Percentiles rank a stretch among this genome's conserved stretches.
Evolutionary conservation across 2,888 invertebrate genomes (phyloP).

Genomic region (Chalcis sispes): DNA sequence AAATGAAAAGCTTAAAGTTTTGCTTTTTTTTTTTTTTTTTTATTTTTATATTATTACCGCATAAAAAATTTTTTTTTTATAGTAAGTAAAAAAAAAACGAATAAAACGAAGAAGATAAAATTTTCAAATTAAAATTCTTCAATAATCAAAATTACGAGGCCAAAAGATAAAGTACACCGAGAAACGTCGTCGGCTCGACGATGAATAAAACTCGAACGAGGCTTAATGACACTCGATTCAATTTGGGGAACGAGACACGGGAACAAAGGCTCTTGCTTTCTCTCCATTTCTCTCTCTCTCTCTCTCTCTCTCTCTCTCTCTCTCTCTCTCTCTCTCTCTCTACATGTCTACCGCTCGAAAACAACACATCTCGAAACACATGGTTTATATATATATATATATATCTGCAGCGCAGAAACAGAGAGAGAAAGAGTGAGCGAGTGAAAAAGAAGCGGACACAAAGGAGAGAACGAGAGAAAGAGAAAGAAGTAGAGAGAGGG

Average conservation of each 20-base stretch:
- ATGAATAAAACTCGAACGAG: conserved; percentile 47
- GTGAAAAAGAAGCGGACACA: conserved; percentile 20
- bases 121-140: conserved; percentile 45
- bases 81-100: too few species aligned
- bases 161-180: conserved; percentile 22
- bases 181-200: conserved; percentile 1
- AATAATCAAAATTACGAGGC: conserved; percentile 40
- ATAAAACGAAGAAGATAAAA: conserved; percentile 13
- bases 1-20: too few species aligned
- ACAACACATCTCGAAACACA: too few species aligned
- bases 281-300: conserved; percentile 28
- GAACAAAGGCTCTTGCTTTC: conserved; percentile 48
- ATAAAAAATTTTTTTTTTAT: too few species aligned
- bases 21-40: too few species aligned
- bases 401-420: conserved; percentile 17
- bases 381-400: conserved; percentile 16
- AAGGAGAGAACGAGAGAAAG: conserved; percentile 1
- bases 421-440: neutral
- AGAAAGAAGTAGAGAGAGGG: conserved; percentile 2
- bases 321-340: too few species aligned
- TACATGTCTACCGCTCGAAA: too few species aligned
- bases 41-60: too few species aligned
- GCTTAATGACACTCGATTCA: conserved; percentile 55
- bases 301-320: too few species aligned
- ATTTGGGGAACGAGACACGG: conserved; percentile 52